Evolutionary conservation across 1,140 invertebrate species (phyloP).

Genomic region (Temnothorax curvispinosus): DNA sequence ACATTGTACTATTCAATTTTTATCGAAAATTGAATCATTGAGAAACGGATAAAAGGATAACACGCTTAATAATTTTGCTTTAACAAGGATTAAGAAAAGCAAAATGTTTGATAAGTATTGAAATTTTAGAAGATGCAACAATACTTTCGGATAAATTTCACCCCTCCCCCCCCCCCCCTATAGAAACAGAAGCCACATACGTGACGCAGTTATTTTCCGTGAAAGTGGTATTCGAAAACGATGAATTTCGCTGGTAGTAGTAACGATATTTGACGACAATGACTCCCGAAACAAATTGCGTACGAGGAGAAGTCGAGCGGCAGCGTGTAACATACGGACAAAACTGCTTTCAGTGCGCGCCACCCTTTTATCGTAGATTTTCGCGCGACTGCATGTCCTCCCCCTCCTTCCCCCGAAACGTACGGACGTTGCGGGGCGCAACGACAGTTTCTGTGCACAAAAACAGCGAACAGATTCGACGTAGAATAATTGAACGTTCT

Average conservation of each 20-base stretch:
- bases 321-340: conserved; percentile 29
- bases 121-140: neutral
- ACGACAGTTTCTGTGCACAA: conserved; percentile 42
- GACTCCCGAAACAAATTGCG: conserved; percentile 32
- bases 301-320: conserved; percentile 26
- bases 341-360: conserved; percentile 42
- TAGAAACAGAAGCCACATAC: neutral
- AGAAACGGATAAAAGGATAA: neutral
- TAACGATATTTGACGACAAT: conserved; percentile 41
- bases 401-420: no score
- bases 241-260: conserved; percentile 17
- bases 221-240: neutral
- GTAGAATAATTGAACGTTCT: conserved; percentile 63
- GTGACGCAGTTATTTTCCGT: neutral
- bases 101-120: neutral
- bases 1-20: neutral
- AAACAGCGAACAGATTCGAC: conserved; percentile 49
- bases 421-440: conserved; percentile 17
- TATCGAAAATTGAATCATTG: neutral
- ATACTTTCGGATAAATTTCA: neutral
- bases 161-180: no score
- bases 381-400: conserved; percentile 32
- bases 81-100: neutral
- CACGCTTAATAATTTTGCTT: neutral
- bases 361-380: conserved; percentile 60